Evolutionary conservation across 2,888 invertebrate genomes (phyloP), one percentile per base, ranked within the genome.

Genomic region (Calephelis perditalis): DNA sequence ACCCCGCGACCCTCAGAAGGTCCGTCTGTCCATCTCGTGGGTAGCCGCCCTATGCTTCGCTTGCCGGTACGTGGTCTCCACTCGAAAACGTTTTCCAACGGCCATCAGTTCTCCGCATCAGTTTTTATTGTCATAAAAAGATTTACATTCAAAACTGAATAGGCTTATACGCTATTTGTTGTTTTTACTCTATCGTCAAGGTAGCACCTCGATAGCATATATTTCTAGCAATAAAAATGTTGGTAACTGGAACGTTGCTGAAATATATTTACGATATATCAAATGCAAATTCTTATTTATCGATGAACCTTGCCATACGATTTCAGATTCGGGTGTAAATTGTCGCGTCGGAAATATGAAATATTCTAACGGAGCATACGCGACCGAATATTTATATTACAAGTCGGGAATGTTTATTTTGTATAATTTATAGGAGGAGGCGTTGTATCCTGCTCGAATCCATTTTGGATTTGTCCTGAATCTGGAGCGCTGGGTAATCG

Each of bases 261-360:
- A 62, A 60, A 66, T 64, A 71, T 70, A 74, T 74, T 73, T 72
- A 65, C 70, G 67, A 77, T 75, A 78, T 75, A 52, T 52, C 72
- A 72, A 76, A 81, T 74, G 76, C 75, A 78, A 77, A 81, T 81
- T 75, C 73, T 73, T 75, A 80, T 82, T 81, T 80, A 76, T 74
- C 52, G 74, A 68, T 72, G 75, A 75, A 76, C 75, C 73, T 70
- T 65, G 66, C 65, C 69, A 63, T 68, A 65, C 69, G 69, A 71
- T 74, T 73, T 68, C 60, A 66, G 70, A 71, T 72, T 72, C 74
- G 71, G 71, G 69, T 70, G 71, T 72, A 77, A 78, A 77, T 76
- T 76, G 77, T 73, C 74, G 66, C 62, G 68, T 69, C 68, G 70
- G 71, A 73, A 76, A 76, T 78, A 75, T 79, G 77, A 76, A 76